These are phyloP conservation scores for Sebastes diploproa DNA, from an alignment of 2,797 vertebrate genomes.

Conservation along the genomic window DNA sequence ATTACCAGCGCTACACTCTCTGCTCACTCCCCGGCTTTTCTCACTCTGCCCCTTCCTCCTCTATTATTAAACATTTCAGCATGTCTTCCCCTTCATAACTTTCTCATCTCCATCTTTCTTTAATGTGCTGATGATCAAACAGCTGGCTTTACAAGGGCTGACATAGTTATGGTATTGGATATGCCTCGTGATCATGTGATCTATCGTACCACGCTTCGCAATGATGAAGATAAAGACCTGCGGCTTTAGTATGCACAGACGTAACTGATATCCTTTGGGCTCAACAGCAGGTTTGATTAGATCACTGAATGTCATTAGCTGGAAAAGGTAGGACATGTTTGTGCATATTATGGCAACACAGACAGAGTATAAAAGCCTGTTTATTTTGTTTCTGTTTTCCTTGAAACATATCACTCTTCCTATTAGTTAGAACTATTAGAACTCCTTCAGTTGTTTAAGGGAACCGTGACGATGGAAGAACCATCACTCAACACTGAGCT, in stretches of 20 bases:
- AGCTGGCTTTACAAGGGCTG: background rate
- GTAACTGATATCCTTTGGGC: background rate
- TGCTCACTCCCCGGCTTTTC: background rate
- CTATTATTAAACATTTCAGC: background rate
- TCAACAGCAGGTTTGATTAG: background rate
- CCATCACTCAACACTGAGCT: background rate
- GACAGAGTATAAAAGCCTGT: background rate
- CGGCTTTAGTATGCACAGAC: background rate
- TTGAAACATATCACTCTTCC: background rate
- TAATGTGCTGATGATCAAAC: slow-evolving; percentile 23
- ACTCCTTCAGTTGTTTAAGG: background rate
- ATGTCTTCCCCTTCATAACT: slow-evolving; percentile 3
- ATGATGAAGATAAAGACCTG: background rate
- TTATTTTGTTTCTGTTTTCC: background rate
- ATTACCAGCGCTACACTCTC: background rate
- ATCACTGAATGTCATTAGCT: background rate
- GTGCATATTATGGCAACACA: background rate
- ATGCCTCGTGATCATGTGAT: background rate
- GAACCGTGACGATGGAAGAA: background rate
- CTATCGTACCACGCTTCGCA: background rate
- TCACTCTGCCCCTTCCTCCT: background rate
- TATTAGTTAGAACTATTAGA: background rate
- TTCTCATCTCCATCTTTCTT: background rate
- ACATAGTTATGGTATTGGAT: background rate
- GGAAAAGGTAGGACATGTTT: background rate